These are phyloP conservation scores for Syndactyla subalaris DNA, from an alignment of 2,797 vertebrate species.

Conservation along the genomic window DNA sequence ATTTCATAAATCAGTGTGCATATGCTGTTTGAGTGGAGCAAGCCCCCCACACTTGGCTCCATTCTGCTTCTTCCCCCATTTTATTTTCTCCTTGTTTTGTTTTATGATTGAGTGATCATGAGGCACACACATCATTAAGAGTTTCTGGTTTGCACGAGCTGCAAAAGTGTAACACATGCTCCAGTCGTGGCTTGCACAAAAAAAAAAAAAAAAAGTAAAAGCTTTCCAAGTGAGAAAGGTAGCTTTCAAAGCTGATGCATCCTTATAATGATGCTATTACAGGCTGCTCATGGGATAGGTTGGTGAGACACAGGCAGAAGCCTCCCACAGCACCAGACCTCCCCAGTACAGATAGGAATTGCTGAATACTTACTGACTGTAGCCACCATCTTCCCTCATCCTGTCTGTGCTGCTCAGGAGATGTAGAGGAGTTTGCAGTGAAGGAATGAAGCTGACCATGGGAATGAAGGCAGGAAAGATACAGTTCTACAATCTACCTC, in stretches of 20 bases:
- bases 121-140: neutral
- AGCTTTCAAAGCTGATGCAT: neutral
- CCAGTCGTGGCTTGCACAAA: neutral
- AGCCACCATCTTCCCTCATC: neutral
- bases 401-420: fast-evolving
- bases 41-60: neutral
- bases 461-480: neutral
- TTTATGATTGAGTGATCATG: neutral
- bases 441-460: neutral
- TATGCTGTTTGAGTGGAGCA: neutral
- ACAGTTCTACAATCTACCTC: neutral
- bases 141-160: neutral
- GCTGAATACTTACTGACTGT: neutral
- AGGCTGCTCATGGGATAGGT: neutral
- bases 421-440: neutral
- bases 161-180: neutral
- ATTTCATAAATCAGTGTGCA: neutral
- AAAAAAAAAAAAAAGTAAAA: neutral
- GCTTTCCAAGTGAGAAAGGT: neutral
- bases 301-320: neutral
- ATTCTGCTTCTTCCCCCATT: neutral
- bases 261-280: neutral
- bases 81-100: neutral
- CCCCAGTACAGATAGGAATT: neutral
- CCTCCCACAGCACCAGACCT: neutral